Evolutionary conservation across 2,888 invertebrate genomes (phyloP).

Genomic region (Kryphioiulus occultus): DNA sequence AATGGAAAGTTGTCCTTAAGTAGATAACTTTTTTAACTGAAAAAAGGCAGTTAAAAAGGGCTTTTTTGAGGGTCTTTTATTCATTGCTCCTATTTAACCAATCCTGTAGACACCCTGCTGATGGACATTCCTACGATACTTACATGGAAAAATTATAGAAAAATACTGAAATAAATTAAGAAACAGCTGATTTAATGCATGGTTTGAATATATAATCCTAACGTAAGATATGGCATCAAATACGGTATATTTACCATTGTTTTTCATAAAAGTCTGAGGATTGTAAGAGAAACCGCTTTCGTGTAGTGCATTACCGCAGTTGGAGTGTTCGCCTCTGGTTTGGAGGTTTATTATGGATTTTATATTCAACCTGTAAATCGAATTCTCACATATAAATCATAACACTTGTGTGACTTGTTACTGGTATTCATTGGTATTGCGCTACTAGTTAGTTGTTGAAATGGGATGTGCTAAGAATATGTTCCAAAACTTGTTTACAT

Average conservation of each 20-base stretch:
- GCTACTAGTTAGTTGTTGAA: too few species aligned
- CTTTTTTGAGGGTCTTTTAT: too few species aligned
- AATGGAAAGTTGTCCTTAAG: too few species aligned
- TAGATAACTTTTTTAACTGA: too few species aligned
- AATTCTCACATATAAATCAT: not conserved
- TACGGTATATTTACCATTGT: conserved; percentile 72
- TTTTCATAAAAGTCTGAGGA: conserved; percentile 83
- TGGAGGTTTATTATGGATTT: conserved; percentile 86
- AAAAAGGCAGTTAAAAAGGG: too few species aligned
- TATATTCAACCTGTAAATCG: conserved; percentile 72
- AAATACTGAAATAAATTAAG: conserved; percentile 71
- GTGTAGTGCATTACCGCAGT: conserved; percentile 79
- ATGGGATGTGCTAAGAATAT: too few species aligned
- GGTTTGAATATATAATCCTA: not conserved
- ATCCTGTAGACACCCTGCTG: not conserved
- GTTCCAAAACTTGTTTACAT: too few species aligned
- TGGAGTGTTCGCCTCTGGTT: conserved; percentile 83
- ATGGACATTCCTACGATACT: conserved; percentile 55
- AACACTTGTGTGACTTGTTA: not conserved
- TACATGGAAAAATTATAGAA: conserved; percentile 85
- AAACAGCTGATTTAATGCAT: not conserved
- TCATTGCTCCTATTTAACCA: too few species aligned
- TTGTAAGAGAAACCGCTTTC: conserved; percentile 85
- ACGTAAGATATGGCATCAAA: not conserved
- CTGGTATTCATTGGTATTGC: too few species aligned